Evolutionary conservation across 2,113 vertebrate genomes (phyloP).

Genomic region (Lota lota): DNA sequence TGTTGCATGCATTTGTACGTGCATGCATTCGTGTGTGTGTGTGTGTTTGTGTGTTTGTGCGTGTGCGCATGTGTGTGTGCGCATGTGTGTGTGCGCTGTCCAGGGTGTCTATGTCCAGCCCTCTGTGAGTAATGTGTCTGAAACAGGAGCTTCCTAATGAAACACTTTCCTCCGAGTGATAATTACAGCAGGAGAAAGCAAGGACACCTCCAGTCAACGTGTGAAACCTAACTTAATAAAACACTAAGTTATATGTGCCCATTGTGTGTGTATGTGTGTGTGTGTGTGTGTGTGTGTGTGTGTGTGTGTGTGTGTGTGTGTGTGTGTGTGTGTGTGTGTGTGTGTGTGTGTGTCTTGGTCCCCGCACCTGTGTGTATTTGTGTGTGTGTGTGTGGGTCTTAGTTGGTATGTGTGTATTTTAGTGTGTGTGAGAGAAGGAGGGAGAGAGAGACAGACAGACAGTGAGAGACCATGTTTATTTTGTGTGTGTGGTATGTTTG

Average conservation of each 20-base stretch:
- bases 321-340: neutral
- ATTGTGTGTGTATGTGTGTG: conserved; percentile 8
- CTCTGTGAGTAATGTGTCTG: conserved; percentile 92
- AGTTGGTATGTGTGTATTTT: no score
- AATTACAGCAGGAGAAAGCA: conserved; percentile 87
- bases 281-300: conserved; percentile 13
- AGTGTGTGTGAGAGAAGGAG: no score
- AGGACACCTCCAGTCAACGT: conserved; percentile 60
- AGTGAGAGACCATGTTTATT: neutral
- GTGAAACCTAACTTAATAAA: conserved; percentile 67
- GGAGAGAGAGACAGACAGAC: no score
- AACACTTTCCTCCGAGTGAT: conserved; percentile 98
- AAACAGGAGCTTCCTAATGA: conserved; percentile 91
- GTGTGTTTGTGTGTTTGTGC: neutral
- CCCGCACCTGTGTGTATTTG: neutral
- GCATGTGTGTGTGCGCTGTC: conserved; percentile 26
- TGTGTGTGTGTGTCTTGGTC: neutral
- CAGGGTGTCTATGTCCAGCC: conserved; percentile 84
- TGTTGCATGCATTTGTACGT: conserved; percentile 14
- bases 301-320: conserved; percentile 2
- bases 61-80: conserved; percentile 11
- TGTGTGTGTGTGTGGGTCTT: neutral
- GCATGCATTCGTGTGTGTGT: conserved; percentile 12
- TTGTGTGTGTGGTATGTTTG: conserved; percentile 2
- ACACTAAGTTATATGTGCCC: conserved; percentile 45